phyloP scores from a whole-genome alignment of 1,140 invertebrate genomes.

The Meloidogyne hapla region DNA sequence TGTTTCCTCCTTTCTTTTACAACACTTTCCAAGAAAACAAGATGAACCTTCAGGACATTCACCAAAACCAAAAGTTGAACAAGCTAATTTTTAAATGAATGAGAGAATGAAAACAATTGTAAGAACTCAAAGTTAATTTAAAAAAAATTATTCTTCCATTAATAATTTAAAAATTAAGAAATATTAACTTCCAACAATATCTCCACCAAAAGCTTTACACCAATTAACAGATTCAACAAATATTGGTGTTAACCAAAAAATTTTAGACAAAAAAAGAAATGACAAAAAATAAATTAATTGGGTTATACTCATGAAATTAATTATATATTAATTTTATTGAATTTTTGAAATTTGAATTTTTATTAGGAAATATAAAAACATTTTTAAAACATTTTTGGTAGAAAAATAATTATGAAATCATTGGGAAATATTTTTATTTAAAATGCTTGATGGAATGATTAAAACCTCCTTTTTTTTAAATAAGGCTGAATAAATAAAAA shows the following conservation, averaged over 20 bases:
- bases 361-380: too few relatives aligned
- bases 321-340: too few relatives aligned
- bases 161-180: background rate
- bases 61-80: background rate
- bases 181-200: background rate
- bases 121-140: too few relatives aligned
- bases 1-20: background rate
- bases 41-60: background rate
- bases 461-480: too few relatives aligned
- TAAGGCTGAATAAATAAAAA: too few relatives aligned
- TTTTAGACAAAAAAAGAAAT: background rate
- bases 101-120: too few relatives aligned
- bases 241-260: background rate
- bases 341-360: too few relatives aligned
- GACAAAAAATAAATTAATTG: background rate
- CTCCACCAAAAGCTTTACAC: background rate
- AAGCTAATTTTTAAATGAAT: background rate
- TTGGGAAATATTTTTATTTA: too few relatives aligned
- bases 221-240: background rate
- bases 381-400: too few relatives aligned
- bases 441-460: too few relatives aligned
- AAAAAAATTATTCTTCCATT: background rate
- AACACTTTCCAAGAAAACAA: conserved; percentile 2
- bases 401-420: too few relatives aligned
- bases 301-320: background rate